Base-by-base conservation (phyloP, 1,140 invertebrate genomes). In the Thaumetopoea pityocampa region DNA sequence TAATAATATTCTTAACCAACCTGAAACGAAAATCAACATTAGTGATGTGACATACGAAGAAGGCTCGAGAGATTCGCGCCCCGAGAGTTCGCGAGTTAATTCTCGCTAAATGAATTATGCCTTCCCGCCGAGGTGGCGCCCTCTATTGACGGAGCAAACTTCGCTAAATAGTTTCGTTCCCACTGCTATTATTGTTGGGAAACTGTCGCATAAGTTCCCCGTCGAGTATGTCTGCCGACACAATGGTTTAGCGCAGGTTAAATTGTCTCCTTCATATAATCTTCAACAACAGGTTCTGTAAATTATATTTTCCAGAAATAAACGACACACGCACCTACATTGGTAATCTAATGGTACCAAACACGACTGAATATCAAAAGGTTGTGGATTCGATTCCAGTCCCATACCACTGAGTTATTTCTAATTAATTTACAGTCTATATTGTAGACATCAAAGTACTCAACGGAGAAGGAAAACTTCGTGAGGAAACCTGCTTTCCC, bases 81-180 rank as follows among this genome's bases (percentile, higher is more conserved):
- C 26, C 27, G 46, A 58, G 58, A 58, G 40, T 64, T 67, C 56
- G 60, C 63, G 59, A 63, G 59, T 62, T 68, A 72, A 72, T 67
- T 73, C 63, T 30, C 22, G 34, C 62, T 81, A 81, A 81, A 77
- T 78, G 73, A 78, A 77, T 81, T 81, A 78, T 74, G 70, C 57
- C 51, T 63, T 65, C 63, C 66, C 67, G 66, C 35, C 56, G 52
- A 72, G 70, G 66, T 77, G 66, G 63, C 76, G 68, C 67, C 72
- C 60, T 62, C 58, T 81, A 76, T 78, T 77, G 73, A 74, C 73
- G 62, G 47, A 67, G 64, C 53, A 67, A 81, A 81, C 73, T 79
- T 67, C 46, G 67, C 77, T 81, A 77, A 81, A 81, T 81, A 81
- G 77, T 81, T 79, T 67, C 63, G 66, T 80, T 76, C 65, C 67